Base-by-base conservation (phyloP, 2,888 invertebrate genomes). In the Leptarthrus brevirostris region DNA sequence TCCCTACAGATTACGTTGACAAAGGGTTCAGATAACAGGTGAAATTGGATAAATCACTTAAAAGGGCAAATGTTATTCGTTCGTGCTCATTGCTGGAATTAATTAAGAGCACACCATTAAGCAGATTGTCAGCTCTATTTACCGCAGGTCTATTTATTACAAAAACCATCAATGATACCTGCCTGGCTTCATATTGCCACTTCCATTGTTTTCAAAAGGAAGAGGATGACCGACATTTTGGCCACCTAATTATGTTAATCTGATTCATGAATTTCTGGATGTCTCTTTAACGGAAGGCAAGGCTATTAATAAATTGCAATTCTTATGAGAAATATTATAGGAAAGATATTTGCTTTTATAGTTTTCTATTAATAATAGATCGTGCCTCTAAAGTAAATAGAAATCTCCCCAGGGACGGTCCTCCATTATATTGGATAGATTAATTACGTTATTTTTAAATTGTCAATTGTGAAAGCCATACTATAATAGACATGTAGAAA, bases 81-180 rank as follows among this genome's bases (percentile, higher is more conserved):
- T 56, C 26, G 26, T 6, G 30, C 16, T 30, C 56, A 16, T 56
- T 56, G 30, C 56, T 30, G 56, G 30, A 56, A 56, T 56, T 56
- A 56, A 56, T 56, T 56, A 56, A 56, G 56, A 56, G 56, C 56
- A 26, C 16, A 56, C 16, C 56, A 56, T 56, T 56, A 56, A 24
- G 16, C 56, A 56, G 30, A 56, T 56, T 56, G 56, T 56, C 56
- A 56, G 56, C 56, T 56, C 8, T 56, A 56, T 30, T 56, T 30
- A 16, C 56, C 56, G 14, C 30, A 56, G 14, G 30, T 30, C 16
- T 26, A 56, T 56, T 56, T 30, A 8, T 30, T 30, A 30, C 30
- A 30, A 30, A 30, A 30, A 30, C 8, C n/a, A 8, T 30, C 30
- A 30, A 30, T 30, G 30, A 30, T 30, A 5, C 30, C 8, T 30